Evolutionary conservation across 2,888 invertebrate genomes (phyloP).

Genomic region (Macrosiphum euphorbiae): DNA sequence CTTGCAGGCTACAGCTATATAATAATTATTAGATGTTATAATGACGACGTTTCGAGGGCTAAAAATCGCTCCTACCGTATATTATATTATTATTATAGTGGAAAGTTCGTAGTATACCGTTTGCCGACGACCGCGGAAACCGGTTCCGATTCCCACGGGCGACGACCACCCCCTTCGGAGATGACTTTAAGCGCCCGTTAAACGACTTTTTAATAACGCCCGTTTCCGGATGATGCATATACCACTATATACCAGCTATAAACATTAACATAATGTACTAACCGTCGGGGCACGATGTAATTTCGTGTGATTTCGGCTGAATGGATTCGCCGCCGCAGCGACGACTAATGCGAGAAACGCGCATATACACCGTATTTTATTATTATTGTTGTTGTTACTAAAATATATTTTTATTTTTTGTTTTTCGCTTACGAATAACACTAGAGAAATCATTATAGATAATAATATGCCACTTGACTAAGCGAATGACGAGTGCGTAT

Average conservation of each 20-base stretch:
- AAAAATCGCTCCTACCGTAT: neutral
- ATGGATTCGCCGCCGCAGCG: neutral
- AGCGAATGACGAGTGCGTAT: neutral
- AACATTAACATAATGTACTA: neutral
- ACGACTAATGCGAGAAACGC: constrained; percentile 9
- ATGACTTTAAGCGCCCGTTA: neutral
- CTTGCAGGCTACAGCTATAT: neutral
- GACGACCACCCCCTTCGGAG: neutral
- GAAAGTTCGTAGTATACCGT: neutral
- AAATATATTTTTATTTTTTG: neutral
- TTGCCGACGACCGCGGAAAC: neutral
- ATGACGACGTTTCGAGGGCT: neutral
- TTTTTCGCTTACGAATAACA: neutral
- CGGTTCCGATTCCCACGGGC: constrained; percentile 1
- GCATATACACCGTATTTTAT: neutral
- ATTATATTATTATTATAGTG: neutral
- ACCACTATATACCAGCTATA: neutral
- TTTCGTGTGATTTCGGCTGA: constrained; percentile 14
- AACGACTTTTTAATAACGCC: constrained; percentile 44
- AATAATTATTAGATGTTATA: neutral
- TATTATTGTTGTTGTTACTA: neutral
- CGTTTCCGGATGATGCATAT: neutral
- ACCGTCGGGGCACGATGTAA: neutral
- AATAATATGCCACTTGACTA: neutral
- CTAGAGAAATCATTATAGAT: neutral